These are phyloP conservation scores for Villa cingulata DNA, from an alignment of 2,888 invertebrate species.

Conservation along the genomic window DNA sequence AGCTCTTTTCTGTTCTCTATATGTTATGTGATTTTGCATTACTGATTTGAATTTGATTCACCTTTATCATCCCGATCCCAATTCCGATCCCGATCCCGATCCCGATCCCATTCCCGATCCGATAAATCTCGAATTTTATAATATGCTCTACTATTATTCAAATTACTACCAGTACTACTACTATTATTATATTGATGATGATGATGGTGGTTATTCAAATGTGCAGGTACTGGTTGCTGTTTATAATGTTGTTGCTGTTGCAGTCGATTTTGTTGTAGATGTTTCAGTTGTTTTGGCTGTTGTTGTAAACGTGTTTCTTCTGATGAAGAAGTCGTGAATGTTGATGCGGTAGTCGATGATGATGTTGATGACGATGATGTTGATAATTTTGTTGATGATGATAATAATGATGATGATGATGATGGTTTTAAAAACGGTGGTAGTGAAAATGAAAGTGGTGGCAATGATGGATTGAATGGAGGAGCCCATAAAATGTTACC, in stretches of 20 bases:
- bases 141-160: not conserved
- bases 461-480: not conserved
- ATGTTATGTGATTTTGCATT: too few species aligned
- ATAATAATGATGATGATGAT: not conserved
- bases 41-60: too few species aligned
- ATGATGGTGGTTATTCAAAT: slow-evolving; percentile 5
- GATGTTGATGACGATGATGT: too few species aligned
- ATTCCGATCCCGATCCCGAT: too few species aligned
- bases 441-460: not conserved
- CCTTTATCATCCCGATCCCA: too few species aligned
- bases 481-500: slow-evolving; percentile 7
- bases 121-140: not conserved
- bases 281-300: slow-evolving; percentile 3
- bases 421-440: not conserved
- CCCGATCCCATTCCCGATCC: too few species aligned
- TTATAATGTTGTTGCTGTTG: too few species aligned
- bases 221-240: slow-evolving; percentile 1
- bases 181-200: too few species aligned
- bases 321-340: not conserved
- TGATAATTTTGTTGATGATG: too few species aligned
- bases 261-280: too few species aligned
- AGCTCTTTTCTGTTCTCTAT: too few species aligned
- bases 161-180: too few species aligned
- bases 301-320: not conserved
- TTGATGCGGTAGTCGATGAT: not conserved